Conservation (phyloP, 1,140 invertebrate genomes). For the Cephus cinctus region DNA sequence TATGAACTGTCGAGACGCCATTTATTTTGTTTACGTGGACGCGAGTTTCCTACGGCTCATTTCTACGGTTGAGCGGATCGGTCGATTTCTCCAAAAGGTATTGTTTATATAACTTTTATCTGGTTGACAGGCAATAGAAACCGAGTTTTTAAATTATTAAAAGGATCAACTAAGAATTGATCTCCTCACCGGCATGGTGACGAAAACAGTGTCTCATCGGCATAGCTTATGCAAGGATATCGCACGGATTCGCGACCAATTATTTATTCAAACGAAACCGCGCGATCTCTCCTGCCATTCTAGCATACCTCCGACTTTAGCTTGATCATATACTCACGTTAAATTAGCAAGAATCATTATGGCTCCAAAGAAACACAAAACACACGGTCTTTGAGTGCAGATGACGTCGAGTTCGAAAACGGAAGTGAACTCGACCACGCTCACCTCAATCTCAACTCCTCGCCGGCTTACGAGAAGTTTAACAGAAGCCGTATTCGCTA, state of each 20-base stretch:
- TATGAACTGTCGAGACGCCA: conserved; percentile 23
- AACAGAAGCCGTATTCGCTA: no score
- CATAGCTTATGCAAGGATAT: conserved; percentile 28
- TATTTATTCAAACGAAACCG: conserved; percentile 28
- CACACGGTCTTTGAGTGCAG: conserved; percentile 45
- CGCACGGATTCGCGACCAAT: conserved; percentile 35
- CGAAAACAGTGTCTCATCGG: not conserved
- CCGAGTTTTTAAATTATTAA: no score
- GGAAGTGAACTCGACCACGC: conserved; percentile 35
- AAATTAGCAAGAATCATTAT: conserved; percentile 51
- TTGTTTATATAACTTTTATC: not conserved
- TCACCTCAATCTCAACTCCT: no score
- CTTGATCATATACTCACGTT: conserved; percentile 41
- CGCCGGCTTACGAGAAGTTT: no score
- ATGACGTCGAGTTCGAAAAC: conserved; percentile 49
- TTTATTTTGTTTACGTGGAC: conserved; percentile 34
- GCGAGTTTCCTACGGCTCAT: no score
- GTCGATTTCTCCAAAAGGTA: no score
- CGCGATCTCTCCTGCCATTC: conserved; percentile 2
- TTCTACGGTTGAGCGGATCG: no score
- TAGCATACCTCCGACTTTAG: conserved; percentile 2
- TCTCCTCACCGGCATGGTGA: conserved; percentile 5
- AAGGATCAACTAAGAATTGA: not conserved
- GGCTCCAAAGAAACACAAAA: conserved; percentile 49
- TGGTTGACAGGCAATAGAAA: not conserved